A percentile compares a stretch with the other conserved stretches of the same genome.
These are phyloP conservation scores for Oreotragus oreotragus DNA, from an alignment of 2,113 vertebrate species.

Conservation along the genomic window DNA sequence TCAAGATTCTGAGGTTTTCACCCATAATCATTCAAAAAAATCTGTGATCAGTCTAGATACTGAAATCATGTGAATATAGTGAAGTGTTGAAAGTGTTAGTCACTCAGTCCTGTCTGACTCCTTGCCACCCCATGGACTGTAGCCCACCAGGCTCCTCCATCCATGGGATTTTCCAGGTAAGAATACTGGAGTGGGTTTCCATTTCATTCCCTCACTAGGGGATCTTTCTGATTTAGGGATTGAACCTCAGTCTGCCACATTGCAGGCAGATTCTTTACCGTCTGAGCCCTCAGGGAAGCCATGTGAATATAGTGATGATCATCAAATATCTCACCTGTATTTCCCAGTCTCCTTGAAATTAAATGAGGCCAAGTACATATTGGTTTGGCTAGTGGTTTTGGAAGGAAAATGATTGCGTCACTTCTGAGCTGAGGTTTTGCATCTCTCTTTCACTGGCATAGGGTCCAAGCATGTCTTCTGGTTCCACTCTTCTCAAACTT, in stretches of 20 bases:
- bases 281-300: not conserved
- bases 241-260: not conserved
- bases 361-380: not conserved
- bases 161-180: not conserved
- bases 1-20: constrained; percentile 19
- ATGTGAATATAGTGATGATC: not conserved
- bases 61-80: not conserved
- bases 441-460: not conserved
- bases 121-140: not conserved
- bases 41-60: constrained; percentile 24
- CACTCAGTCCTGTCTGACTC: not conserved
- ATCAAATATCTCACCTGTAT: not conserved
- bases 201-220: not conserved
- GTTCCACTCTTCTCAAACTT: not conserved
- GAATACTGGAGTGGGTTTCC: not conserved
- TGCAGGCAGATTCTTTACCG: not conserved
- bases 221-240: not conserved
- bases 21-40: not conserved
- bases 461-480: not conserved
- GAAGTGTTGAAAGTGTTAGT: not conserved
- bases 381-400: not conserved
- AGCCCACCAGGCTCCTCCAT: not conserved
- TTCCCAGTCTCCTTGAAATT: not conserved
- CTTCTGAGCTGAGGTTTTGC: not conserved
- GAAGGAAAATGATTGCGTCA: not conserved